Base-by-base conservation (phyloP, 2,888 invertebrate species). In the Clivina fossor region DNA sequence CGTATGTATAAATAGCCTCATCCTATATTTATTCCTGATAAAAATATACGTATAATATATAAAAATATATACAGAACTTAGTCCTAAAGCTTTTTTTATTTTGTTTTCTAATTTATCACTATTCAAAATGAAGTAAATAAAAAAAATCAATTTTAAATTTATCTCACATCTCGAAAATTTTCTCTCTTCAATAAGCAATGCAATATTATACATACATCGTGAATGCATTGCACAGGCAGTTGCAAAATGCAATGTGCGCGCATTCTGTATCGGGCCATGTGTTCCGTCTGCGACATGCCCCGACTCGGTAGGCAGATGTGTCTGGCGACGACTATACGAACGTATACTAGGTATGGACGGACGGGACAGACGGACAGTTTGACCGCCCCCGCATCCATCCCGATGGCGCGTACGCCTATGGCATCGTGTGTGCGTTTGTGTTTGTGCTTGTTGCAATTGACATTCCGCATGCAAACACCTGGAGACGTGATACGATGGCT, bases 331-430 rank as follows among this genome's bases (percentile, higher is more conserved):
- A 20, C 9, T 16, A 22, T 40, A n/a, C n/a, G n/a, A n/a, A 33
- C 33, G 33, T 15, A 15, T 11, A 11, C 40, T 22, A 40, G 28
- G 32, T 32, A 46, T 46, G 20, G 32, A 19, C 40, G 19, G 15
- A 40, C 37, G 16, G n/a, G 37, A 37, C 37, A 37, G 15, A 37
- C 37, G 8, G 11, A 37, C 37, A 13, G 11, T 13, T 30, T 9
- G 30, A 30, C 30, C n/a, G 11, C 8, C 37, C 13, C 9, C 20
- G 16, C 40, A 22, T 22, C 20, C 19, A 13, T n/a, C n/a, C n/a
- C n/a, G n/a, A n/a, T n/a, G n/a, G n/a, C n/a, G n/a, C n/a, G 26
- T 26, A 26, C 5, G 26, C 33, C 5, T 7, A 33, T 33, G 33
- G 33, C 33, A 33, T 24, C 26, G 9, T 24, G 26, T 24, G 5